Base-by-base conservation (phyloP, 2,888 invertebrate genomes). In the Hypselothyrea guttata region DNA sequence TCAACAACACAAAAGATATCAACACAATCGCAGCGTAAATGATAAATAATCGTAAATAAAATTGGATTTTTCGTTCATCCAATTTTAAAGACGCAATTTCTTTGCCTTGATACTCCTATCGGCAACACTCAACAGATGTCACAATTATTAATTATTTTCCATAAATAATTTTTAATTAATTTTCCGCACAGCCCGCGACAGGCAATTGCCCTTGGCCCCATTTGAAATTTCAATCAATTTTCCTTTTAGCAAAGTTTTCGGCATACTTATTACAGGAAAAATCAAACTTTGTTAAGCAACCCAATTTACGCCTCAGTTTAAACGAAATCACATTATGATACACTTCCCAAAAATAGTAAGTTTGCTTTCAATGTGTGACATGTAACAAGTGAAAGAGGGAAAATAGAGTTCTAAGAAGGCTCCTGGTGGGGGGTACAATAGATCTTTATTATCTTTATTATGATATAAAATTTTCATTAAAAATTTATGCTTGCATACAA, bases 41-140 rank as follows among this genome's bases (percentile, higher is more conserved):
- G 82, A 73, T 81, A 84, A 84, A 78, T 84, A 78, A 81, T 62
- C 81, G 62, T 60, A 77, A 61, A 76, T 84, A 67, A 76, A 58
- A 69, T 76, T 18, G 53, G 58, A 44, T 40, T 37, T 48, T 22
- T 22, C 22, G 22, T 22, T 22, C 22, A 2, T 22, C 5, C 22
- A 33, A 48, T 70, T 51, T 11, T 33, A 59, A 62, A 76, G 73
- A 70, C 77, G 77, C 77, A 81, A 70, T 83, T 64, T 9, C 9
- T 4, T 12, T 0, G 22, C 1, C 16, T 15, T 12, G 0, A 4
- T 8, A 8, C 11, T 28, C 15, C 13, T 33, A 42, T 12, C 33
- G 15, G 22, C 22, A n/a, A n/a, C 27, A 34, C 22, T 35, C 37
- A 3, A 11, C 47, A 40, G 44, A 22, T 48, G 48, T 44, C 47